These are phyloP conservation scores for Diplodus sargus DNA, from an alignment of 2,797 vertebrate species.

Conservation along the genomic window DNA sequence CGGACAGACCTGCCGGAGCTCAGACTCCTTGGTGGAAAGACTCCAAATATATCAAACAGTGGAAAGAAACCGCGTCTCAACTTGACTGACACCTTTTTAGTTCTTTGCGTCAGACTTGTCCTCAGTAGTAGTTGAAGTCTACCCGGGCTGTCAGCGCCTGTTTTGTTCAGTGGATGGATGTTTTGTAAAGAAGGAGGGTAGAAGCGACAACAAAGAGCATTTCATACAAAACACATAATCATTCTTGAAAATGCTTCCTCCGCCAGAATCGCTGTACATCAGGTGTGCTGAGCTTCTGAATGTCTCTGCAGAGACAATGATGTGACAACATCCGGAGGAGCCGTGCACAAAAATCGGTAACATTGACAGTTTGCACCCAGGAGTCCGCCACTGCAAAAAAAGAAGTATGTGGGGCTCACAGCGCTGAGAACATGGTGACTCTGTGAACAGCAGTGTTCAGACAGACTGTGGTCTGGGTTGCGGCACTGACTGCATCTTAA, in stretches of 20 bases:
- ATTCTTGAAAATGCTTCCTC: not conserved
- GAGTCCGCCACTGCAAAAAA: not conserved
- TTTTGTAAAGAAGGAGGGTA: not conserved
- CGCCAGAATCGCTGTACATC: not conserved
- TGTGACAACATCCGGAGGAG: not conserved
- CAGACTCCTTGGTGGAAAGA: not conserved
- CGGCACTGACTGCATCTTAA: not conserved
- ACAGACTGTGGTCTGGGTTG: not conserved
- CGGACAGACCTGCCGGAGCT: not conserved
- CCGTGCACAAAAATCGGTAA: not conserved
- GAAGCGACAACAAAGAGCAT: no score
- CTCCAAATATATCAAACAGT: not conserved
- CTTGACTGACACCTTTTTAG: not conserved
- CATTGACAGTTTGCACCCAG: not conserved
- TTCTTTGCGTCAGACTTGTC: not conserved
- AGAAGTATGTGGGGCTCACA: not conserved
- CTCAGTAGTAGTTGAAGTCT: not conserved
- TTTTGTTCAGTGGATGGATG: not conserved
- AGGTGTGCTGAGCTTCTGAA: not conserved
- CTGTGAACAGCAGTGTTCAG: not conserved
- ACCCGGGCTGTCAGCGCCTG: not conserved
- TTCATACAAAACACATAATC: not conserved
- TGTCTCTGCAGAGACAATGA: not conserved
- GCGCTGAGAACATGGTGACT: not conserved
- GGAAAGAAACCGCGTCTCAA: not conserved